Evolutionary conservation across 2,797 vertebrate genomes (phyloP).

Genomic region (Amphiprion clarkii): DNA sequence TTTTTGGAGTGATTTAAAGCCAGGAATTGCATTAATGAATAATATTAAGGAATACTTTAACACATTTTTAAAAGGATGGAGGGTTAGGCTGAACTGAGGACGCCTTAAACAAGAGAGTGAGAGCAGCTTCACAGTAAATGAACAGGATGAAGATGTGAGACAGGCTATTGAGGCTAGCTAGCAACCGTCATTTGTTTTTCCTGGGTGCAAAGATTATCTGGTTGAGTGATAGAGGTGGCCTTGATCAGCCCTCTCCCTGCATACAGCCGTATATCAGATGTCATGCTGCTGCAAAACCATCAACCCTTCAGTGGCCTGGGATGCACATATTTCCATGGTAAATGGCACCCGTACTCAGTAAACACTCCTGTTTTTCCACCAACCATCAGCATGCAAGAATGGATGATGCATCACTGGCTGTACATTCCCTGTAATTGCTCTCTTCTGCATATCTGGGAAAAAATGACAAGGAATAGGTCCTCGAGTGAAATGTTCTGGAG

Average conservation of each 20-base stretch:
- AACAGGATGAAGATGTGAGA: constrained; percentile 75
- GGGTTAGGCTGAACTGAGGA: neutral
- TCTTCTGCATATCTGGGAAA: constrained; percentile 59
- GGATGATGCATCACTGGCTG: constrained; percentile 59
- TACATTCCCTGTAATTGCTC: constrained; percentile 72
- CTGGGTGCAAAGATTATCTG: constrained; percentile 76
- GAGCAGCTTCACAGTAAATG: constrained; percentile 49
- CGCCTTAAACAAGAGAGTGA: constrained; percentile 6
- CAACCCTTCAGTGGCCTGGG: constrained; percentile 71
- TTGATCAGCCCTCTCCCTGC: constrained; percentile 78
- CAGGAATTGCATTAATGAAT: constrained; percentile 10
- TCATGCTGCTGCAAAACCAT: constrained; percentile 76
- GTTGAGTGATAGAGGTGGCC: constrained; percentile 84
- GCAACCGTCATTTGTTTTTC: constrained; percentile 77
- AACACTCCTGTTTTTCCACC: constrained; percentile 79
- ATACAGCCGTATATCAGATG: constrained; percentile 79
- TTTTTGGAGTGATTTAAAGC: constrained; percentile 36
- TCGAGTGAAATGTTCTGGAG: constrained; percentile 61
- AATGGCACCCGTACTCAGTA: constrained; percentile 73
- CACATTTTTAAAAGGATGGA: constrained; percentile 6
- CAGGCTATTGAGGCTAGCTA: constrained; percentile 59
- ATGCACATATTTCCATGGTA: constrained; percentile 83
- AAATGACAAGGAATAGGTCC: constrained; percentile 56
- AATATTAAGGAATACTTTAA: constrained; percentile 38
- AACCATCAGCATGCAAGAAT: constrained; percentile 41